phyloP scores from a whole-genome alignment of 2,113 vertebrate genomes.

The Semnornis frantzii region DNA sequence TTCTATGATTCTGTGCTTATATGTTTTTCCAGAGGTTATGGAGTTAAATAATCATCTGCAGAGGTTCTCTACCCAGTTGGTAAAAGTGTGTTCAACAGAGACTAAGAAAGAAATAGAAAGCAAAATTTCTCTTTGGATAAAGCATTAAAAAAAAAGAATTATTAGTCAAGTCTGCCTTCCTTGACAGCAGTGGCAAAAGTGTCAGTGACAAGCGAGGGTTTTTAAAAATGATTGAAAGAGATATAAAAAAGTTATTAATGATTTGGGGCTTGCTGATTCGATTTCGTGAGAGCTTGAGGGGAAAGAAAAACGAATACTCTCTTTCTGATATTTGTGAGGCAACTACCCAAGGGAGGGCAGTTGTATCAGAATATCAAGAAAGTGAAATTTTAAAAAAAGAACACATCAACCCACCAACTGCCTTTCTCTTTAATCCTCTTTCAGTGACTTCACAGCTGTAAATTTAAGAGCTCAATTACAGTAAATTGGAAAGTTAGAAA shows the following conservation, averaged over 20 bases:
- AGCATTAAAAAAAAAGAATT: background rate
- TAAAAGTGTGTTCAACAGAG: background rate
- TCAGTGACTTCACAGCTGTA: background rate
- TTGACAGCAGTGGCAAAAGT: background rate
- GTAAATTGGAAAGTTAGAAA: background rate
- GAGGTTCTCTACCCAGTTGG: background rate
- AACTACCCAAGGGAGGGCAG: background rate
- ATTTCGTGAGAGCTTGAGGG: background rate
- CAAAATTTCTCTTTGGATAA: background rate
- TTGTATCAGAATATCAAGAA: background rate
- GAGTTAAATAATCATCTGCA: background rate
- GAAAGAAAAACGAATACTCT: background rate
- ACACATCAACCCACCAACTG: background rate
- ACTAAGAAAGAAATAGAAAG: background rate
- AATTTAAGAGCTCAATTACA: background rate
- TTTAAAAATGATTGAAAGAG: background rate
- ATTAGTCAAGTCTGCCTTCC: background rate
- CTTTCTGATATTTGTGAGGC: background rate
- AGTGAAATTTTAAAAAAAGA: background rate
- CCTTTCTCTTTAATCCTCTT: background rate
- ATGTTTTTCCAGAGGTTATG: background rate
- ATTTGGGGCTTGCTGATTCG: background rate
- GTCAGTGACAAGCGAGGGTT: background rate
- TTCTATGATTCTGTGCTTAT: too few relatives aligned
- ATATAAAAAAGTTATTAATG: slow-evolving; percentile 22